Conservation (phyloP, 2,888 invertebrate genomes). For the Himalopsyche kuldschensis region DNA sequence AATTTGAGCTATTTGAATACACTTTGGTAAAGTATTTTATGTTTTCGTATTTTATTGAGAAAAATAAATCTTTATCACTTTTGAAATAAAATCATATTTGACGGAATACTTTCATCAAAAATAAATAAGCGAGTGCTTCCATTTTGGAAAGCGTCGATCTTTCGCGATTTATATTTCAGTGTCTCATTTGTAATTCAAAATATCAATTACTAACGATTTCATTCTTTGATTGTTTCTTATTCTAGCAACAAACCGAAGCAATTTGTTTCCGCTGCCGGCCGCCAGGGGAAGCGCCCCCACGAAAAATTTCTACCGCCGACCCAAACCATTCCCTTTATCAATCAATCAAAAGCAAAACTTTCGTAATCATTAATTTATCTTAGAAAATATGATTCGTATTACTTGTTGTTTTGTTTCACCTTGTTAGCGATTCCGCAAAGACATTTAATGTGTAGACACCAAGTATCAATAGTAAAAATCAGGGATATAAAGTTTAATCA, state of each 20-base stretch:
- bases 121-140: no score
- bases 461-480: neutral
- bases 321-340: neutral
- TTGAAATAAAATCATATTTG: no score
- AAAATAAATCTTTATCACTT: no score
- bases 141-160: neutral
- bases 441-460: neutral
- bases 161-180: neutral
- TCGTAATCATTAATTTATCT: neutral
- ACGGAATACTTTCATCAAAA: no score
- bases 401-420: neutral
- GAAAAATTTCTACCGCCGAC: neutral
- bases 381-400: neutral
- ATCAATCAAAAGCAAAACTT: neutral
- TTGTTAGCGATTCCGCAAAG: neutral
- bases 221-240: neutral
- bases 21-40: no score
- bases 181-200: neutral
- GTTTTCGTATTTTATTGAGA: no score
- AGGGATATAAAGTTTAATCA: neutral
- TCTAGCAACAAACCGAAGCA: neutral
- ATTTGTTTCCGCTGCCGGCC: neutral
- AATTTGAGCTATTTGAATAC: no score
- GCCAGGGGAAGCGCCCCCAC: neutral
- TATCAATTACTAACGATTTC: neutral